Conservation (phyloP, 2,888 invertebrate genomes). For the Erebia palarica region DNA sequence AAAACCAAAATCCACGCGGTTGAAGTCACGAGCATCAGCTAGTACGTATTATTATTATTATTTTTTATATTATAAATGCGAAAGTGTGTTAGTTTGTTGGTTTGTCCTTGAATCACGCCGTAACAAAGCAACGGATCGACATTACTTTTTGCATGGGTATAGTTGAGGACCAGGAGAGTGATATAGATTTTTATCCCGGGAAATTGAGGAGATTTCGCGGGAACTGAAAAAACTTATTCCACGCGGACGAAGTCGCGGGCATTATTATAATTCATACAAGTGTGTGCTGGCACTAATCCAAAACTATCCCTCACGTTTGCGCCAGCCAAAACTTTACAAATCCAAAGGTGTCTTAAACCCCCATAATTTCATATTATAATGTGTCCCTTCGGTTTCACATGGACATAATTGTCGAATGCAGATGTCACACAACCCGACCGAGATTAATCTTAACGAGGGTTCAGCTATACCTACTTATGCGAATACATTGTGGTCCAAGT, state of each 20-base stretch:
- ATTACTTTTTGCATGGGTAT: too few species aligned
- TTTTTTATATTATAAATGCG: too few species aligned
- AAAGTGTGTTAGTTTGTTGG: too few species aligned
- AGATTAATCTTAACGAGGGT: conserved; percentile 80
- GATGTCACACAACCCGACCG: conserved; percentile 70
- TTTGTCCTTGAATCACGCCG: too few species aligned
- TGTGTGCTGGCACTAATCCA: not conserved
- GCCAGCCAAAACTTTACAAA: not conserved
- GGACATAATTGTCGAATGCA: conserved; percentile 79
- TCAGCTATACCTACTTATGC: conserved; percentile 65
- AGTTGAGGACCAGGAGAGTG: too few species aligned
- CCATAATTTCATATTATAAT: conserved; percentile 29
- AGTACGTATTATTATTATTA: not conserved
- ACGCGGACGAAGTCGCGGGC: too few species aligned
- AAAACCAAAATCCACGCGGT: too few species aligned
- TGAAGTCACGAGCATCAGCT: too few species aligned
- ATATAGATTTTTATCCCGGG: too few species aligned
- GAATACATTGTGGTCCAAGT: conserved; percentile 50
- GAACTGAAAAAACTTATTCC: too few species aligned
- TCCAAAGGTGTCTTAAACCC: conserved; percentile 9
- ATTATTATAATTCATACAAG: not conserved
- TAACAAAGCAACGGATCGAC: too few species aligned
- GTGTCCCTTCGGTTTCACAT: conserved; percentile 55
- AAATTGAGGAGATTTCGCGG: too few species aligned
- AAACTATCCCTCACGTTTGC: not conserved